Conservation (phyloP, 1,140 invertebrate genomes). For the Magallana ariakensis region DNA sequence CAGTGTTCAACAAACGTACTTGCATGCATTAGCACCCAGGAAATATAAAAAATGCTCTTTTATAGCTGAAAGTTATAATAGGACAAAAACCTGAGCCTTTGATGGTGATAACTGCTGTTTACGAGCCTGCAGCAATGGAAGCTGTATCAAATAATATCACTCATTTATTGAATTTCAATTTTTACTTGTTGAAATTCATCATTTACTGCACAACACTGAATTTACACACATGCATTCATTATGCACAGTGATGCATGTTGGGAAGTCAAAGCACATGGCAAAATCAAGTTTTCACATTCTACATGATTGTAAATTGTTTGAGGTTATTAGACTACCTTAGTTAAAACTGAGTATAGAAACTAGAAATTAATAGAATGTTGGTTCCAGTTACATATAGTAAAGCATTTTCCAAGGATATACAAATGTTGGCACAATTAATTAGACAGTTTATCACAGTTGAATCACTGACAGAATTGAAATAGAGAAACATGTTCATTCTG, state of each 20-base stretch:
- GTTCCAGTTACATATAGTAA: no score
- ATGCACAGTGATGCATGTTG: neutral
- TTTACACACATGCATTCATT: neutral
- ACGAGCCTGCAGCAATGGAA: conserved; percentile 20
- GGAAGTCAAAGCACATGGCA: neutral
- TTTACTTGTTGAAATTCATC: neutral
- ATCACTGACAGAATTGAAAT: no score
- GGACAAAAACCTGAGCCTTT: neutral
- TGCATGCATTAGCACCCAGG: conserved; percentile 19
- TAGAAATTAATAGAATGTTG: no score
- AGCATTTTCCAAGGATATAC: no score
- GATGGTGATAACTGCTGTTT: conserved; percentile 17
- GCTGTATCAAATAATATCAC: conserved; percentile 39
- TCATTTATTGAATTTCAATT: neutral
- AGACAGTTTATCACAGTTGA: no score
- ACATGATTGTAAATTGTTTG: no score
- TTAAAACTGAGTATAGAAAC: no score
- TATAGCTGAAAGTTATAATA: neutral
- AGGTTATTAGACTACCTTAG: no score
- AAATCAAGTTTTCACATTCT: no score
- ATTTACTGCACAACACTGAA: neutral
- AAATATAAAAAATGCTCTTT: neutral
- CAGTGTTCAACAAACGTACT: neutral
- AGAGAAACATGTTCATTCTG: no score
- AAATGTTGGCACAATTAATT: no score